Conservation (phyloP, 2,113 vertebrate species). For the Motacilla alba region DNA sequence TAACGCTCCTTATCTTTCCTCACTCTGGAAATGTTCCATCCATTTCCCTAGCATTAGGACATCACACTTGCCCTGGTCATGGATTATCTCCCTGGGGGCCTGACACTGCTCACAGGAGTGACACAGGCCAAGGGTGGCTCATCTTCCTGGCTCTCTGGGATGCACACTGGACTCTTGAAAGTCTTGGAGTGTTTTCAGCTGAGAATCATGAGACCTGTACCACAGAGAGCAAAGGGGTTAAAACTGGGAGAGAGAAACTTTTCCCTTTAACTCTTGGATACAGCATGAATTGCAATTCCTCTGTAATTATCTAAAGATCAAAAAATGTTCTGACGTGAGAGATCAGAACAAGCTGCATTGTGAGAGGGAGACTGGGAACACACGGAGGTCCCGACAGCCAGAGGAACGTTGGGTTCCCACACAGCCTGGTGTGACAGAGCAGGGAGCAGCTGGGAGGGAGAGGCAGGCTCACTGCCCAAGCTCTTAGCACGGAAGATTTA, state of each 20-base stretch:
- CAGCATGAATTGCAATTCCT: background rate
- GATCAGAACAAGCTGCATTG: background rate
- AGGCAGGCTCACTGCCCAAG: background rate
- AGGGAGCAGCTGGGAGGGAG: background rate
- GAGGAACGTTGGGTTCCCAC: rapidly evolving
- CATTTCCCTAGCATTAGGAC: background rate
- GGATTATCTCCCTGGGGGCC: background rate
- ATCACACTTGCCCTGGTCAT: background rate
- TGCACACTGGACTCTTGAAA: background rate
- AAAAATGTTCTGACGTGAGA: background rate
- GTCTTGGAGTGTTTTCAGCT: background rate
- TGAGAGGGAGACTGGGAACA: background rate
- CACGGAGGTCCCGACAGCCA: rapidly evolving
- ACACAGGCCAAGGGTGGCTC: background rate
- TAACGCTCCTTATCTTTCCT: background rate
- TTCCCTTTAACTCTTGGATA: background rate
- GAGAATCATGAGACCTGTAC: background rate
- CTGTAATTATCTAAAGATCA: background rate
- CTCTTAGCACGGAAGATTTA: rapidly evolving
- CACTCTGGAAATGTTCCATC: background rate
- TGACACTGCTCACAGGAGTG: background rate
- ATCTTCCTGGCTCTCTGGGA: background rate
- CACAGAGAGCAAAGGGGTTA: background rate
- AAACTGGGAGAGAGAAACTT: background rate
- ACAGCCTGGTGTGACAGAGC: background rate